Base-by-base conservation (phyloP, 2,888 invertebrate genomes). In the Pammene aurita region DNA sequence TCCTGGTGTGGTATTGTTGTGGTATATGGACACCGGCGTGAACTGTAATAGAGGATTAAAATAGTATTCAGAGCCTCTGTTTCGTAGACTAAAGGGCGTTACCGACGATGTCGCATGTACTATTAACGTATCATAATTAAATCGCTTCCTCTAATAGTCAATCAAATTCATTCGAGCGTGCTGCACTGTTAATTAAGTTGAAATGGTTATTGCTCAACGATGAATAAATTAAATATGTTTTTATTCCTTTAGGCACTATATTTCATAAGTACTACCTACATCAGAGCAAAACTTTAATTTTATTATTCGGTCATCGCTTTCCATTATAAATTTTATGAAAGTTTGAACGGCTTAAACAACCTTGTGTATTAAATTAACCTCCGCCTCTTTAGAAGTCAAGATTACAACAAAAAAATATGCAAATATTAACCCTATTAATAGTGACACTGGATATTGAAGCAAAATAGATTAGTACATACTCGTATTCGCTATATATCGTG, bases 1-100 rank as follows among this genome's bases (percentile, higher is more conserved):
- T 75, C 76, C 78, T 67, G 75, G 79, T 78, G 77, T 72, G 70
- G 76, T 62, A 76, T 75, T 69, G 66, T 67, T 71, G 79, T 66
- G 77, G 70, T 61, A 68, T 72, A 65, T 68, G 58, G 69, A 65
- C 65, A 60, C 44, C 34, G 34, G 50, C n/a, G 52, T 18, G 68
- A n/a, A 42, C 46, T 52, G 57, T 58, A 10, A 34, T 61, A 46
- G 16, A 10, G 44, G 63, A 64, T 68, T 68, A 63, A 61, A 61
- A 62, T 48, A 14, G 62, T 63, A 55, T 63, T 44, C 54, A 55
- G 63, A 5, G 63, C n/a, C 50, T 61, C 18, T 41, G 26, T n/a
- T 26, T 26, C 10, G 26, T 13, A 13, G 9, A 61, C 16, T 13
- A 11, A 50, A 38, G 35, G 48, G 13, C 38, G 48, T 61, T 35